phyloP scores from a whole-genome alignment of 2,113 vertebrate genomes.

The Gavialis gangeticus region DNA sequence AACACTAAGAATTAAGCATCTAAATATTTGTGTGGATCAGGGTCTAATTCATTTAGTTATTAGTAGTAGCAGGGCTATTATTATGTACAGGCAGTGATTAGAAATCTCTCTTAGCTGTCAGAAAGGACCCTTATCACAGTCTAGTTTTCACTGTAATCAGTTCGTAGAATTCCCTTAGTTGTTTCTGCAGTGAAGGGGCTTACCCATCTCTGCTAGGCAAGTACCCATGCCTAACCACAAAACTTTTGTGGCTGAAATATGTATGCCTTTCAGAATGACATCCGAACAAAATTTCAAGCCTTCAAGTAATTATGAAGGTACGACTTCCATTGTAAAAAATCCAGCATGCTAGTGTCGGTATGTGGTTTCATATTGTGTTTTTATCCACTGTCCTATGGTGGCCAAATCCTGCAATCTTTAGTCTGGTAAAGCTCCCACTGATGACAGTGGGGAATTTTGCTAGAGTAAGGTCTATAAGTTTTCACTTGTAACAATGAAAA shows the following conservation, averaged over 20 bases:
- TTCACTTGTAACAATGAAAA: neutral
- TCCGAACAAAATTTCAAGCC: neutral
- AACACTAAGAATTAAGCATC: neutral
- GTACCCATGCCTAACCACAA: neutral
- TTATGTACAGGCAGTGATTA: too few species aligned
- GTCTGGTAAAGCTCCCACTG: neutral
- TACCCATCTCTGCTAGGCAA: neutral
- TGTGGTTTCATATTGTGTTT: neutral
- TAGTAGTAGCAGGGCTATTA: too few species aligned
- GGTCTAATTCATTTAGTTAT: too few species aligned
- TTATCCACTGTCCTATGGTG: neutral
- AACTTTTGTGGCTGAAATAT: neutral
- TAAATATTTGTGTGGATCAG: too few species aligned
- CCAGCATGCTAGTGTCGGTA: neutral
- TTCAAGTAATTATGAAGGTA: neutral
- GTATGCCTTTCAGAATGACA: neutral
- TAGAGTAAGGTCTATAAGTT: neutral
- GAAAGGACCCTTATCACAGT: neutral
- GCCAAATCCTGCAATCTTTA: neutral
- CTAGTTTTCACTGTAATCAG: neutral
- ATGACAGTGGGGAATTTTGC: neutral
- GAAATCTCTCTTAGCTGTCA: too few species aligned
- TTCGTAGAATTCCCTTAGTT: neutral
- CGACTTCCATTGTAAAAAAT: neutral
- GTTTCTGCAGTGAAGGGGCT: neutral